Evolutionary conservation across 2,888 invertebrate genomes (phyloP), one percentile per base, ranked within the genome.

Genomic region (Lycaena phlaeas): DNA sequence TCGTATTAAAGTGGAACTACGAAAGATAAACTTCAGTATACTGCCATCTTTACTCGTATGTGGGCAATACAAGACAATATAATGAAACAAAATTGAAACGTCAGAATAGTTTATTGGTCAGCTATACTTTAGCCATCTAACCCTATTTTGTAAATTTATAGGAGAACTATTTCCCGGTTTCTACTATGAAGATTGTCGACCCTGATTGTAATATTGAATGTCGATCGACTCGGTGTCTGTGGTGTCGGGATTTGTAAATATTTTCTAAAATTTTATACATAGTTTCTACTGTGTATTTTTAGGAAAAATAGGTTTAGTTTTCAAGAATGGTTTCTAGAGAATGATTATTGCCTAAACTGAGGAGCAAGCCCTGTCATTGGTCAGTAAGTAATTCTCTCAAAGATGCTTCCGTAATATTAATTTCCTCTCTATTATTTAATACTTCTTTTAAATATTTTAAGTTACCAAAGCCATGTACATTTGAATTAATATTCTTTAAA

Each of bases 291-390:
- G 4, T 14, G 15, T 11, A 18, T 12, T 12, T 28, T 30, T 28
- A 5, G 11, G n/a, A 26, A 11, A 39, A 26, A 39, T 15, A 49
- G 49, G 45, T 48, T 57, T 41, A 49, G 56, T 46, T 53, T 51
- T 27, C 54, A 68, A 75, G 50, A 49, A 81, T 82, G 82, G 68
- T 62, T 65, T 63, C 61, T 50, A 66, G 64, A 53, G 74, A 64
- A 63, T 77, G 66, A 77, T 59, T 59, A 52, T 58, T 58, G 52
- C 56, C 55, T 52, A 50, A 48, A 49, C 50, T 56, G 58, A 56
- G 59, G 64, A 70, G 65, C 56, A 61, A 61, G 59, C 57, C 58
- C 61, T 60, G 55, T 54, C 58, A 64, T 67, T 61, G 71, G 81
- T 79, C 54, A 68, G 77, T 68, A 50, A 55, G 57, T 58, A 61